Percentiles rank a stretch among this genome's conserved stretches.
These are phyloP conservation scores for Eulimnadia texana DNA, from an alignment of 1,140 invertebrate genomes.

Conservation along the genomic window DNA sequence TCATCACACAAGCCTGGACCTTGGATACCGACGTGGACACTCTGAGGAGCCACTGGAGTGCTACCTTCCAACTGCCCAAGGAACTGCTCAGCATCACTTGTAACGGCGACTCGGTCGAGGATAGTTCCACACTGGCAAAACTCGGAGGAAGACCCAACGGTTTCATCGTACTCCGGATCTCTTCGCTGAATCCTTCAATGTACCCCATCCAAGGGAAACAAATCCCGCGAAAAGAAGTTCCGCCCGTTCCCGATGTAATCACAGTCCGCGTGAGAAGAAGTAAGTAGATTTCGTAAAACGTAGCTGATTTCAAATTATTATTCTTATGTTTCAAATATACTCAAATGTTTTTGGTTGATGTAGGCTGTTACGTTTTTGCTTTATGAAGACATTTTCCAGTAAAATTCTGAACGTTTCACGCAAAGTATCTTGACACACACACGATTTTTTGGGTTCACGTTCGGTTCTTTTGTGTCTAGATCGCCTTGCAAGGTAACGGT, in stretches of 20 bases:
- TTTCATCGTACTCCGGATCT: not conserved
- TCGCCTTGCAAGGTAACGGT: too few relatives aligned
- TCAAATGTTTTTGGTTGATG: not conserved
- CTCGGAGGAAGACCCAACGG: slow-evolving; percentile 1
- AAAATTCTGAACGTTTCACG: too few relatives aligned
- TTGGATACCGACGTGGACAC: not conserved
- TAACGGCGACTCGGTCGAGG: not conserved
- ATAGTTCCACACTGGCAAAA: not conserved
- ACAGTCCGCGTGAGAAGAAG: slow-evolving; percentile 1
- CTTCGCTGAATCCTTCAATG: not conserved
- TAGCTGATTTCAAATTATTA: too few relatives aligned
- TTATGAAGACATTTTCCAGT: not conserved
- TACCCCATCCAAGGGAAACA: slow-evolving; percentile 1
- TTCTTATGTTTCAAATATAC: not conserved
- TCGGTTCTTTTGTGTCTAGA: too few relatives aligned
- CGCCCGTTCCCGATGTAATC: slow-evolving; percentile 7
- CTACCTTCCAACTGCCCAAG: not conserved
- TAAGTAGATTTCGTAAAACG: too few relatives aligned
- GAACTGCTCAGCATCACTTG: not conserved
- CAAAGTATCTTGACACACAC: too few relatives aligned
- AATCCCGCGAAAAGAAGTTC: not conserved
- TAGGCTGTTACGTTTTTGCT: not conserved
- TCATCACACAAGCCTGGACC: slow-evolving; percentile 10
- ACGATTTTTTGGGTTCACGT: too few relatives aligned
- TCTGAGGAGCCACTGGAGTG: not conserved